A percentile compares a stretch with the other conserved stretches of the same genome.
Conservation (phyloP, 1,140 invertebrate species). For the Caerostris extrusa region DNA sequence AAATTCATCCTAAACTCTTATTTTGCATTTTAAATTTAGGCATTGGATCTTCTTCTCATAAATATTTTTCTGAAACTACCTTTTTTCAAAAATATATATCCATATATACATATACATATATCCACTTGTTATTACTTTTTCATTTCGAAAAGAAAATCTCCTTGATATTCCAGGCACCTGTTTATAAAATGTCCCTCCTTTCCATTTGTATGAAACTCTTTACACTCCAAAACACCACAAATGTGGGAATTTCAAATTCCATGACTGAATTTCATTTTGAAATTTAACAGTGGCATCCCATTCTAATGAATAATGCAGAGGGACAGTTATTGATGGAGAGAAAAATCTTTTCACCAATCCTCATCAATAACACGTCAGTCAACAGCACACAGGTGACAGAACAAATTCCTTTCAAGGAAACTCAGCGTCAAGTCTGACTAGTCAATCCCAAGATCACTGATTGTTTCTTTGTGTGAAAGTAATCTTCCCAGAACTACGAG, state of each 20-base stretch:
- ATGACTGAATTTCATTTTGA: slow-evolving; percentile 24
- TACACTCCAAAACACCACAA: background rate
- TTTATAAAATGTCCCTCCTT: background rate
- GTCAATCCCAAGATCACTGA: background rate
- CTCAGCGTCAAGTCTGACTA: background rate
- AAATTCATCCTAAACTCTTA: no score
- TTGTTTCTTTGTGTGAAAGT: background rate
- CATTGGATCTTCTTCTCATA: background rate
- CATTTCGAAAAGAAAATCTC: background rate
- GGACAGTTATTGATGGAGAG: background rate
- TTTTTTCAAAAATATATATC: background rate
- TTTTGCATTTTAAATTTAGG: no score
- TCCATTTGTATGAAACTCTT: background rate
- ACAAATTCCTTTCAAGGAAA: background rate
- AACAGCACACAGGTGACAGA: background rate
- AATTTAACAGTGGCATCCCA: background rate
- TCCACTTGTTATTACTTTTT: background rate
- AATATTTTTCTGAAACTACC: background rate
- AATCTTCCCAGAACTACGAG: background rate
- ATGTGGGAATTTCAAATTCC: slow-evolving; percentile 31
- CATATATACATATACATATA: no score
- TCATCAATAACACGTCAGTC: background rate
- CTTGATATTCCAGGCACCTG: background rate
- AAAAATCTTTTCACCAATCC: background rate
- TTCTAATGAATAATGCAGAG: slow-evolving; percentile 38